These are phyloP conservation scores for Paramuricea clavata DNA, from an alignment of 92 coral and sea anemone species.

Conservation along the genomic window DNA sequence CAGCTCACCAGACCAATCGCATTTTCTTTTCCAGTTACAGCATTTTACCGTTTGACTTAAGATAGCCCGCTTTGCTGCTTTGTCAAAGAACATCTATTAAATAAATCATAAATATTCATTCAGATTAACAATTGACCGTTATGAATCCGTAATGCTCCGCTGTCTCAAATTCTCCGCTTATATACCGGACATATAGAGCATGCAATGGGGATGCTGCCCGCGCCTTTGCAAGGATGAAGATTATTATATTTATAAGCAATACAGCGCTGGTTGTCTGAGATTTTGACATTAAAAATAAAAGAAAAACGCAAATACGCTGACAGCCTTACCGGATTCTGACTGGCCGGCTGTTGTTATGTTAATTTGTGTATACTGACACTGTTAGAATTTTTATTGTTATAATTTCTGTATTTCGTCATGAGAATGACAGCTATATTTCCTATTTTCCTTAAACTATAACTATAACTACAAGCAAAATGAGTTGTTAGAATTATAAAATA, in stretches of 20 bases:
- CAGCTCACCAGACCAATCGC: constrained; percentile 98
- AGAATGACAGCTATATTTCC: background rate
- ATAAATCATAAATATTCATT: background rate
- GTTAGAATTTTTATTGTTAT: too few relatives aligned
- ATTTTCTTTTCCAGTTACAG: constrained; percentile 92
- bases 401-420: background rate
- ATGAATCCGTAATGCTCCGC: too few relatives aligned
- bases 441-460: background rate
- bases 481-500: too few relatives aligned
- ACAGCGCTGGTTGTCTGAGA: too few relatives aligned
- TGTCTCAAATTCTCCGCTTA: too few relatives aligned
- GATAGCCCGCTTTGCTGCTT: constrained; percentile 92
- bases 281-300: background rate
- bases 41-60: constrained; percentile 87
- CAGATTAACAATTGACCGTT: background rate
- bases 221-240: too few relatives aligned
- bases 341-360: background rate
- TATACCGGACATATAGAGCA: too few relatives aligned
- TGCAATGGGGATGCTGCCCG: too few relatives aligned
- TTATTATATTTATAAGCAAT: too few relatives aligned
- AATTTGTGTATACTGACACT: background rate
- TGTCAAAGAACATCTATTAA: constrained; percentile 87
- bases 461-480: too few relatives aligned
- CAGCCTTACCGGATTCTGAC: background rate
- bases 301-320: too few relatives aligned